Base-by-base conservation (phyloP, 2,797 vertebrate species). In the Adrianichthys oophorus region DNA sequence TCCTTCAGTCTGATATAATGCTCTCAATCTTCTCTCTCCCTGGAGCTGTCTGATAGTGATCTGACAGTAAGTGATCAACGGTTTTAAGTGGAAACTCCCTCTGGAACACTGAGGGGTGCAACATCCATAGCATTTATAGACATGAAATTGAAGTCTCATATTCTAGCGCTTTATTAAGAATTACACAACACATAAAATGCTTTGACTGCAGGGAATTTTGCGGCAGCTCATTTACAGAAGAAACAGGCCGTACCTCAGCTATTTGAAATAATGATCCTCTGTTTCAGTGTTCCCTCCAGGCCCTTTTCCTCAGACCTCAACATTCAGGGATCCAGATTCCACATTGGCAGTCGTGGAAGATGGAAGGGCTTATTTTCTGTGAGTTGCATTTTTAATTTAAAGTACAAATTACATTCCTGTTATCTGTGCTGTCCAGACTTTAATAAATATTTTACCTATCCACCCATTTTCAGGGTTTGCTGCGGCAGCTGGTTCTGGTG, bases 401-500 rank as follows among this genome's bases (percentile, higher is more conserved):
- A 47, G 42, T 10, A 48, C 53, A 41, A 24, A 66, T 26, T 2
- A 14, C 19, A 24, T 37, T 46, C 5, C 17, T 24, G 16, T 26
- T 3, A 4, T 37, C 42, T 46, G 41, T 18, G 8, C 10, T 41
- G 41, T 48, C 1, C 3, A 29, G 41, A 15, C 18, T 1, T 16
- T 16, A 40, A 65, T 17, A 0, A 14, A 52, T 5, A 15, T 50
- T 23, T 40, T 7, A 42, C 56, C 37, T 60, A 19, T 40, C 50
- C n/a, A 52, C 5, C 41, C 21, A 5, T 58, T 29, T 23, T 18
- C 85, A 99, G 97, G 97, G 97, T 70, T 85, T 98, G 74, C 70
- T 98, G 68, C 91, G 95, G 45, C 97, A 99, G 87, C 92, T 99
- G 19, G 95, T 98, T 55, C 86, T 99, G 77, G 86, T 97, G 62